Evolutionary conservation across 2,888 invertebrate species (phyloP).

Genomic region (Tinea pellionella): DNA sequence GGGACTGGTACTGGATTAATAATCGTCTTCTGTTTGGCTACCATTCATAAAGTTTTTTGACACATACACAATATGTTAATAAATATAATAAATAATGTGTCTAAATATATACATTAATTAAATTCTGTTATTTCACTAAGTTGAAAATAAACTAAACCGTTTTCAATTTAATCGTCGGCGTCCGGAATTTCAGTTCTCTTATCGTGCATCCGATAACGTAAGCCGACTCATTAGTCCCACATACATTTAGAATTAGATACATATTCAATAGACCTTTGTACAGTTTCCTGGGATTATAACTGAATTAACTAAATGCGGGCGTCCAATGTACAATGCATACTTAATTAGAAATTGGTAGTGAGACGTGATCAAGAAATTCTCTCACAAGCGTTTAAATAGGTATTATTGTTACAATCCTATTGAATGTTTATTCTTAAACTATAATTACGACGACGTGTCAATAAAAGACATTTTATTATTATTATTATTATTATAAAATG

Average conservation of each 20-base stretch:
- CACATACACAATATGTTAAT: too few species aligned
- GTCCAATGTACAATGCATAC: not conserved
- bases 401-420: too few species aligned
- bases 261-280: constrained; percentile 32
- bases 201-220: not conserved
- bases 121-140: too few species aligned
- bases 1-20: too few species aligned
- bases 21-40: too few species aligned
- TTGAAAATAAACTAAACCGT: not conserved
- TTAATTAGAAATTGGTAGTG: not conserved
- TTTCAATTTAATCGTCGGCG: not conserved
- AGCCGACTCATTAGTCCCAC: constrained; percentile 33
- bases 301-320: constrained; percentile 4
- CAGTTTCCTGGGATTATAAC: constrained; percentile 10
- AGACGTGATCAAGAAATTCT: not conserved
- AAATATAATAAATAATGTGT: not conserved
- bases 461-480: too few species aligned
- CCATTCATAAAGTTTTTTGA: too few species aligned
- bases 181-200: constrained; percentile 2
- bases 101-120: too few species aligned
- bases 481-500: too few species aligned
- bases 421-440: not conserved
- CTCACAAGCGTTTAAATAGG: not conserved
- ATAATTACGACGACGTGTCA: too few species aligned
- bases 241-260: constrained; percentile 26